These are phyloP conservation scores for Theodoxus fluviatilis DNA, from an alignment of 2,888 invertebrate genomes.

Conservation along the genomic window DNA sequence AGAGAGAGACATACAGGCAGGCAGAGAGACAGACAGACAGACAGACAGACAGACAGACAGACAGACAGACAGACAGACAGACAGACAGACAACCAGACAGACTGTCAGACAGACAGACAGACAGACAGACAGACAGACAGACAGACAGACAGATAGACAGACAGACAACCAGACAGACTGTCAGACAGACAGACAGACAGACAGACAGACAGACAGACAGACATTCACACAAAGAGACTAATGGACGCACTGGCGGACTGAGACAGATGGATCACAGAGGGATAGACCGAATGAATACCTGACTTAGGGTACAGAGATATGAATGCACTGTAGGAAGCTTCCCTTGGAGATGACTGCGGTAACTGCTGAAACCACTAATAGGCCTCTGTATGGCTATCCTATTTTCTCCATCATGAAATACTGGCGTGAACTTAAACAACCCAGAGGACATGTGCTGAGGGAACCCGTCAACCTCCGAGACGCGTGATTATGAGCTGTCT, in stretches of 20 bases:
- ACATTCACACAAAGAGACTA: slow-evolving; percentile 7
- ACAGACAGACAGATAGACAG: background rate
- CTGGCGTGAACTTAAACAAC: too few species aligned
- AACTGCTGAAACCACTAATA: too few species aligned
- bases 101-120: background rate
- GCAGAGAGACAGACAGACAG: background rate
- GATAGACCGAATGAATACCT: too few species aligned
- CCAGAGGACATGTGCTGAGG: too few species aligned
- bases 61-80: background rate
- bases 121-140: slow-evolving; percentile 2
- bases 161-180: background rate
- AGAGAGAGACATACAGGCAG: background rate
- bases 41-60: background rate
- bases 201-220: slow-evolving; percentile 14
- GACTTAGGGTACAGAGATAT: too few species aligned
- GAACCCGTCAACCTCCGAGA: too few species aligned
- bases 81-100: background rate
- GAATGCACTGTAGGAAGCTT: too few species aligned
- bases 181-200: background rate
- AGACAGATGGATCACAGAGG: too few species aligned
- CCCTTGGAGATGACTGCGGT: too few species aligned
- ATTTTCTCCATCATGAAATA: too few species aligned
- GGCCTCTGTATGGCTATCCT: too few species aligned
- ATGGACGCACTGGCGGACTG: background rate
- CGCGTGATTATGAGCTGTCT: too few species aligned